Evolutionary conservation across 2,113 vertebrate genomes (phyloP).

Genomic region (Saimiri boliviensis): DNA sequence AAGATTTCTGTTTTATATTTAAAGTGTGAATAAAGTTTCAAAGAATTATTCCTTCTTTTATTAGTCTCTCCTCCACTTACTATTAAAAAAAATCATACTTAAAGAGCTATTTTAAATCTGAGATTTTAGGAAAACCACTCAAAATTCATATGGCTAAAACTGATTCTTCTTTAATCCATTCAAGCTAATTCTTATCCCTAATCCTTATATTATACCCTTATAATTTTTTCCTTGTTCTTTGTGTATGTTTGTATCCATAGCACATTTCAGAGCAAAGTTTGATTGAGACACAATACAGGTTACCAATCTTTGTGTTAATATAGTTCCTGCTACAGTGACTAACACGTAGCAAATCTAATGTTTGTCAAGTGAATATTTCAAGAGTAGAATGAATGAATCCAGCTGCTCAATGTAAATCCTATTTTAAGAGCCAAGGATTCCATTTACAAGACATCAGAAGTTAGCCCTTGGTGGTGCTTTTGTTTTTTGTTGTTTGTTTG

Average conservation of each 20-base stretch:
- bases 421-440: neutral
- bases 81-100: neutral
- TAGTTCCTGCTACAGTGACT: neutral
- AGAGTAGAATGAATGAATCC: neutral
- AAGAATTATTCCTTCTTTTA: neutral
- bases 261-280: neutral
- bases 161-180: neutral
- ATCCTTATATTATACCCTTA: neutral
- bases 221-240: neutral
- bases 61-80: neutral
- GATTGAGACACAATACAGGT: neutral
- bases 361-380: neutral
- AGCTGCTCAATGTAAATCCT: neutral
- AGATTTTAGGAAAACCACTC: neutral
- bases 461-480: neutral
- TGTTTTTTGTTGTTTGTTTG: neutral
- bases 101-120: neutral
- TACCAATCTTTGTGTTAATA: neutral
- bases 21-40: neutral
- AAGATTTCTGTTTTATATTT: neutral
- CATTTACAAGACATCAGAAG: neutral
- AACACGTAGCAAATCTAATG: neutral
- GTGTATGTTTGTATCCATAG: neutral
- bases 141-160: neutral
- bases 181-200: neutral